phyloP scores from a whole-genome alignment of 2,113 vertebrate genomes.

The Haliaeetus leucogaster region DNA sequence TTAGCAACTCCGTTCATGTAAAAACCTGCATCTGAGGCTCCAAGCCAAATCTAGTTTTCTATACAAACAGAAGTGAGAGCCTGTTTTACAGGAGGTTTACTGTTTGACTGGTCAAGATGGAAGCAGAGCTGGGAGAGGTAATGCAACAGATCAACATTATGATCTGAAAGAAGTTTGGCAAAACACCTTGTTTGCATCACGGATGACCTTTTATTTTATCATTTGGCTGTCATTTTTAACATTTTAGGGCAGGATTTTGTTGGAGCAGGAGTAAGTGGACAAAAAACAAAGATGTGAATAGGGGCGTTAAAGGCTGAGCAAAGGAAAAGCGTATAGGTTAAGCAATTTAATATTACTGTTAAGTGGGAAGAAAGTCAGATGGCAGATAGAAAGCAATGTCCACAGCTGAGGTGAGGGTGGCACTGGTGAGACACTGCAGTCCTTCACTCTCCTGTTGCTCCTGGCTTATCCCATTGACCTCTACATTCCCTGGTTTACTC shows the following conservation, averaged over 20 bases:
- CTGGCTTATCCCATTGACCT: background rate
- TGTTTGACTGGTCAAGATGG: background rate
- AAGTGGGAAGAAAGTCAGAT: background rate
- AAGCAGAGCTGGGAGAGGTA: background rate
- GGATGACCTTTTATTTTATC: conserved; percentile 12
- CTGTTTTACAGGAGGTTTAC: background rate
- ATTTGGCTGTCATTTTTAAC: background rate
- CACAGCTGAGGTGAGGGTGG: background rate
- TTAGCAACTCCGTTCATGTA: background rate
- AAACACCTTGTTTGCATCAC: background rate
- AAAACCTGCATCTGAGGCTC: background rate
- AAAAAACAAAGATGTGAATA: background rate
- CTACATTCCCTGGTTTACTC: rapidly evolving
- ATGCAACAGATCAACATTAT: background rate
- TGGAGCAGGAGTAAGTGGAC: background rate
- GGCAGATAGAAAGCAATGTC: background rate
- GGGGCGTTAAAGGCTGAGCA: background rate
- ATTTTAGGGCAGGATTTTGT: background rate
- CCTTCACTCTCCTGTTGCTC: background rate
- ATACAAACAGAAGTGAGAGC: background rate
- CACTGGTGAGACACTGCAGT: background rate
- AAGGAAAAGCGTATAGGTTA: background rate
- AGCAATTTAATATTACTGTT: background rate
- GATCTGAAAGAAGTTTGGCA: background rate
- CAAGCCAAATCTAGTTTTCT: background rate